Evolutionary conservation across 2,888 invertebrate genomes (phyloP), one percentile per base, ranked within the genome.

Genomic region (Gisinianus flammeolus): DNA sequence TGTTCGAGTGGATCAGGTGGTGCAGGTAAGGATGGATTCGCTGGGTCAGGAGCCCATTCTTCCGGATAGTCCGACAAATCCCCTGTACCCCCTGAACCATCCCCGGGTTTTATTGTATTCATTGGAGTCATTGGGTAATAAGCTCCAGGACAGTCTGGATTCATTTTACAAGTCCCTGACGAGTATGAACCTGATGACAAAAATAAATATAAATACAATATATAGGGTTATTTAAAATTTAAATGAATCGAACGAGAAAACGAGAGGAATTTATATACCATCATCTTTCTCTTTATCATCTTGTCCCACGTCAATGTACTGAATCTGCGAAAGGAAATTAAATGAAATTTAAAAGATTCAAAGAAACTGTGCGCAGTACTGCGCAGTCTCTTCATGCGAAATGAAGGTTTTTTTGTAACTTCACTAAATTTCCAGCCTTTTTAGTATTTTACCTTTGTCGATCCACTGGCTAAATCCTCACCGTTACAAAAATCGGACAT

Each of bases 281-380:
- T 33, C n/a, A 56, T 19, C 22, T 6, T 44, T 26, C 3, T 26
- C 30, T 26, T 26, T 2, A 67, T 75, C 75, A 10, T 67, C 33
- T 28, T n/a, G 1, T 24, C 75, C 75, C 8, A 30, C 1, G 30
- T 75, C 66, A 3, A 74, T 33, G 52, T 12, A 74, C 28, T 74
- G 74, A 66, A 74, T 74, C 74, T 74, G n/a, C n/a, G 58, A 16
- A 31, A 58, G 10, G 3, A 24, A 2, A 28, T 2, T 31, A 31
- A 67, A 10, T n/a, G 12, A 8, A 5, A n/a, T 30, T 10, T 12
- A 67, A 10, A 28, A 30, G 22, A 19, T 19, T 22, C 10, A 10
- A 5, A 56, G 19, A 56, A 10, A 6, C 19, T 56, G n/a, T 56
- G 4, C 19, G 5, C 58, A 10, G 19, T 56, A 22, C 8, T 44